Evolutionary conservation across 1,140 invertebrate species (phyloP).

Genomic region (Lamellibrachia luymesi): DNA sequence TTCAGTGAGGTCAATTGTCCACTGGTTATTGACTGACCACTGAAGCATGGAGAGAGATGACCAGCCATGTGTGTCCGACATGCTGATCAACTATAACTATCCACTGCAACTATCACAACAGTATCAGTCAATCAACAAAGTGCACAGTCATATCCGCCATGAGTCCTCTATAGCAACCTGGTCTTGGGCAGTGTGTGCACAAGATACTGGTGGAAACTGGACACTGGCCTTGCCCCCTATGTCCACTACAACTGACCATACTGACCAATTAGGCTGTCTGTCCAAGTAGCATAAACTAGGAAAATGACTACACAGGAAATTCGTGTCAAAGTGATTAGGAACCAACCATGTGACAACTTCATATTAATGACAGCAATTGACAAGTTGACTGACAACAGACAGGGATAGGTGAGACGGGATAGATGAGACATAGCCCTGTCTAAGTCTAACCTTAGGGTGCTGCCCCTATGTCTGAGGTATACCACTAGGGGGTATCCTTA

Average conservation of each 20-base stretch:
- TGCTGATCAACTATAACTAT: neutral
- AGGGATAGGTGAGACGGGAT: neutral
- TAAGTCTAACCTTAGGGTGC: neutral
- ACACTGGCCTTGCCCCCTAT: neutral
- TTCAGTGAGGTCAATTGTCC: too few relatives aligned
- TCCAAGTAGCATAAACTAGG: neutral
- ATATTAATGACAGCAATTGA: neutral
- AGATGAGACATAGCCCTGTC: neutral
- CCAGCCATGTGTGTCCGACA: neutral
- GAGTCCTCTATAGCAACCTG: neutral
- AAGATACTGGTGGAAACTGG: neutral
- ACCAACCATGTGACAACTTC: neutral
- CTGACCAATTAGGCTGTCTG: neutral
- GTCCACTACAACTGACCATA: neutral
- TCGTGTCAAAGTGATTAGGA: neutral
- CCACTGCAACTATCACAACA: neutral
- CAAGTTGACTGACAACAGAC: neutral
- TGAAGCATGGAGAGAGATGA: too few relatives aligned
- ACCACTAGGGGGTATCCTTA: neutral
- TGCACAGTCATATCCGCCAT: neutral
- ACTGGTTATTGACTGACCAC: too few relatives aligned
- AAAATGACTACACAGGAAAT: neutral
- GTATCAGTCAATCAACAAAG: neutral
- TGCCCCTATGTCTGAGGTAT: neutral
- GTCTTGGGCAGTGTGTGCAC: neutral